Evolutionary conservation across 2,888 invertebrate species (phyloP), one percentile per base, ranked within the genome.

Genomic region (Eledone cirrhosa): DNA sequence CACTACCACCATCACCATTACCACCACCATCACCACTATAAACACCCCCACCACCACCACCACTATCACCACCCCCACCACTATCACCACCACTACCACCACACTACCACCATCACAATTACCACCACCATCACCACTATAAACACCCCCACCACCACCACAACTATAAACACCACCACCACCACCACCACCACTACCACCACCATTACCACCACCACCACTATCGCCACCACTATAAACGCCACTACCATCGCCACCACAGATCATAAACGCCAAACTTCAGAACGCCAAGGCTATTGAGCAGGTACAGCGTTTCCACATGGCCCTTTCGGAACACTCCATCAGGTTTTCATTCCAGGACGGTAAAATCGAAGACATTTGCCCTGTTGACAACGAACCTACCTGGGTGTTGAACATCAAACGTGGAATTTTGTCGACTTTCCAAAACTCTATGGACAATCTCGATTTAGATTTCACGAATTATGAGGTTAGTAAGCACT

Each of bases 351-450:
- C 94, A 75, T 93, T 95, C 90, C 93, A 94, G 85, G 94, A 95
- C 90, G 97, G 97, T 7, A 93, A 93, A 83, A 90, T 97, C 72
- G 94, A 94, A 72, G 92, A 94, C 11, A 93, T 98, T 84, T 97
- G 97, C 88, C 92, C 94, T 0, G 94, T 94, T 80, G 93, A 92
- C 0, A 96, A 96, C 87, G 97, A 98, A 88, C 93, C 93, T 0
- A 93, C 94, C 27, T 94, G 94, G 88, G 94, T 95, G 0, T 93
- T 97, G 78, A 97, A 98, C 92, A 93, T 98, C 89, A 98, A 98
- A 92, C 93, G 97, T 83, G 97, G 95, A 2, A 93, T 97, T 82
- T 93, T 96, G 78, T 97, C 97, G 0, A 93, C 96, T 88, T 93
- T 97, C 81, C 97, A 97, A 89, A 97, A 97, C 89, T 94, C 94